phyloP scores from a whole-genome alignment of 2,888 invertebrate species.

The Cataglyphis albicans region DNA sequence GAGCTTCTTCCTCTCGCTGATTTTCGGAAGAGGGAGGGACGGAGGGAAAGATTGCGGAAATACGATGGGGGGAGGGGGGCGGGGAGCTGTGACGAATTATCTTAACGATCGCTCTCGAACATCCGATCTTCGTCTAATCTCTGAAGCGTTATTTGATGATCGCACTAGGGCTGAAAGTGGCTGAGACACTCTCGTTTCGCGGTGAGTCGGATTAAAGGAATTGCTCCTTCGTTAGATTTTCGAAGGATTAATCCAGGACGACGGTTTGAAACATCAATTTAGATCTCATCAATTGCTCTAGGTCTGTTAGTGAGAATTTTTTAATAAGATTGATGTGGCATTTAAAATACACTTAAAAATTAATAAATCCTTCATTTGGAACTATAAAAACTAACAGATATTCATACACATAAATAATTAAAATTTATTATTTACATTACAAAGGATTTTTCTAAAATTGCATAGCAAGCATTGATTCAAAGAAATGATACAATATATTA shows the following conservation, averaged over 20 bases:
- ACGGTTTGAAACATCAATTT: constrained; percentile 40
- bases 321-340: background rate
- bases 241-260: constrained; percentile 35
- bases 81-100: constrained; percentile 39
- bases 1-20: background rate
- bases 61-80: background rate
- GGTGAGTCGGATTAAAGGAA: constrained; percentile 50
- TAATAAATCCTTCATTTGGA: background rate
- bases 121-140: constrained; percentile 49
- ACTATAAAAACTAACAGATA: background rate
- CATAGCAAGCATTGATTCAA: background rate
- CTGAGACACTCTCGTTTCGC: constrained; percentile 48
- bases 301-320: background rate
- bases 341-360: constrained; percentile 5
- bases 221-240: constrained; percentile 47
- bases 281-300: constrained; percentile 31
- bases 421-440: background rate
- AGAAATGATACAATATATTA: background rate
- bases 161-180: constrained; percentile 34
- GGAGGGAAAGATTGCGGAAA: background rate
- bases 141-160: constrained; percentile 54
- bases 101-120: constrained; percentile 46
- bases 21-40: background rate
- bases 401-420: background rate
- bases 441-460: background rate